Evolutionary conservation across 1,140 invertebrate species (phyloP), one percentile per base, ranked within the genome.

Genomic region (Temnothorax nylanderi): DNA sequence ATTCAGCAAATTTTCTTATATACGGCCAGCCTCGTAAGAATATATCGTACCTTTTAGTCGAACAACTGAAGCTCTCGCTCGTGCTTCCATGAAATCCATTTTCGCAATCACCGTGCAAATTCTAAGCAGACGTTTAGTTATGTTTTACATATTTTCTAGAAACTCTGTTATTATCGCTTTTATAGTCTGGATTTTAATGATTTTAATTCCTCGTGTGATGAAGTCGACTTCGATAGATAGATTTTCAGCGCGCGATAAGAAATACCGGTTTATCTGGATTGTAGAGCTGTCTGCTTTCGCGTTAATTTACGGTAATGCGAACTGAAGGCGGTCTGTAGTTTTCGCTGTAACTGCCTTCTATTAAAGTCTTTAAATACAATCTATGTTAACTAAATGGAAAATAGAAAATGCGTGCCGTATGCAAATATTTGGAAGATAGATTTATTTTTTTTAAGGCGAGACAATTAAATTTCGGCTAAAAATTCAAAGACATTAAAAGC

Each of bases 241-340:
- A 74, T 84, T 84, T 60, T 74, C 67, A 60, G 49, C 18, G 26
- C 8, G 34, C 26, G 69, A 34, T 74, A 76, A 86, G 37, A 34
- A 69, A 74, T 85, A 90, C 88, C 89, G 89, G 88, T 89, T 90
- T 90, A 81, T 77, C 77, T 90, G 87, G 60, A 62, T 58, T 86
- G 71, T 72, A 74, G 67, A 86, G 75, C 75, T 74, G 60, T 62
- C 85, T 88, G 86, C 87, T 90, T 89, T 90, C 85, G 76, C 85
- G 78, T 54, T 78, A 87, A 87, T 90, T 89, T 89, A 89, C 76
- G 71, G 76, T 62, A 67, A 71, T 32, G 26, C 37, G 37, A 75
- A 62, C 64, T 85, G 62, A 69, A 80, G 77, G 62, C 47, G n/a
- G 64, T 41, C 7, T 8, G n/a, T 41, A 69, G 34, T 81, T 47